Conservation (phyloP, 2,888 invertebrate species). For the Siphlonurus alternatus region DNA sequence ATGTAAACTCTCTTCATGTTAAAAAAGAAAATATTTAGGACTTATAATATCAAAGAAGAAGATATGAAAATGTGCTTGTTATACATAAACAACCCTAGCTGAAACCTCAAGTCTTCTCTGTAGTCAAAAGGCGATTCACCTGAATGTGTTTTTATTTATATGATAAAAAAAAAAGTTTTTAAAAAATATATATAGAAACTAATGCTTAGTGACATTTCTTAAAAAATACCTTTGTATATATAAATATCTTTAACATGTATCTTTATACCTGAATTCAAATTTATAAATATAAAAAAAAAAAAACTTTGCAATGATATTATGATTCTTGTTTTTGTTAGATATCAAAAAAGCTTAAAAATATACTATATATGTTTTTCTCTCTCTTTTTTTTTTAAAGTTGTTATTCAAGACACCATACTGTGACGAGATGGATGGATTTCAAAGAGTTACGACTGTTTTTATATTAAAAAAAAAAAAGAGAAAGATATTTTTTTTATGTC, state of each 20-base stretch:
- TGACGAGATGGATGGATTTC: conserved; percentile 1
- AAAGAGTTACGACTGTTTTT: conserved; percentile 1
- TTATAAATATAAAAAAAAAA: neutral
- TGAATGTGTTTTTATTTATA: neutral
- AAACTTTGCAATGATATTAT: neutral
- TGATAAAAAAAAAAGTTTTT: neutral
- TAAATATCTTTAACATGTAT: neutral
- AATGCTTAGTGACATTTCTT: neutral
- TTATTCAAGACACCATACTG: neutral
- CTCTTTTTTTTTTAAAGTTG: neutral
- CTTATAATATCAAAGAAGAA: too few species aligned
- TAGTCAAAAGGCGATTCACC: neutral
- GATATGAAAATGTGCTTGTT: neutral
- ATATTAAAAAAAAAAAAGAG: neutral
- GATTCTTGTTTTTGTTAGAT: neutral
- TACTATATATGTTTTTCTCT: too few species aligned
- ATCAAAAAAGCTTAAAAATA: neutral
- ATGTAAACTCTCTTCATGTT: neutral
- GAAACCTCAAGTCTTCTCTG: too few species aligned
- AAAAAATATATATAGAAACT: neutral
- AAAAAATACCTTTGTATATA: neutral
- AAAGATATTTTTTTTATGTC: neutral
- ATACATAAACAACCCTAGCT: neutral
- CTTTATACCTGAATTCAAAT: neutral
- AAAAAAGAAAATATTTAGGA: too few species aligned